Base-by-base conservation (phyloP, 1,140 invertebrate genomes). In the Cotesia typhae region DNA sequence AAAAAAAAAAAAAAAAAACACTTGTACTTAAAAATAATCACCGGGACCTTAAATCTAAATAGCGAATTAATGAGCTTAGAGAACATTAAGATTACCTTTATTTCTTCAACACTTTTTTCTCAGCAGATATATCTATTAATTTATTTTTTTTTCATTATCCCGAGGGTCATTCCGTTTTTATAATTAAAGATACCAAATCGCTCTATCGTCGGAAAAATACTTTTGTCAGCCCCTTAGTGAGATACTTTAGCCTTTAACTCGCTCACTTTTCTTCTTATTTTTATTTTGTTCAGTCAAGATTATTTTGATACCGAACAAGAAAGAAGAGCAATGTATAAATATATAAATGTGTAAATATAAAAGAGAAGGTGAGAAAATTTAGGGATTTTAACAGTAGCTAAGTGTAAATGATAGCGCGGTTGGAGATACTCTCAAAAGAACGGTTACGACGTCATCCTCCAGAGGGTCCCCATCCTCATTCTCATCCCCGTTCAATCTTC, bases 321-420 rank as follows among this genome's bases (percentile, higher is more conserved):
- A 70, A 53, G 28, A n/a, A 12, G 47, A 17, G n/a, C 59, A 61
- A 51, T 6, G 20, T 12, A 20, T 28, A 28, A 47, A 38, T 28
- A 67, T 41, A 41, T 41, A 52, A 17, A 17, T 59, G 17, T 17
- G 17, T 17, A 17, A 17, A 17, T 37, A 37, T 37, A 53, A 47
- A 64, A 70, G 55, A 53, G 61, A 17, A n/a, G 65, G 53, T 17
- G 59, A 36, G 20, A 28, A 41, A 51, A 53, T 64, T 51, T n/a
- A 38, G 38, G 47, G 67, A 57, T 17, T 70, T 72, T 74, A 74
- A 77, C 60, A 37, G 65, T 63, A 75, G 74, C 79, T 80, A 83
- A 82, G 80, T 83, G 81, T 83, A 85, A 85, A 85, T 84, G 83
- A 85, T 85, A 82, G 82, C 79, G 79, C 78, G 79, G 82, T 85